These are phyloP conservation scores for Epizoanthus rinbou DNA, from an alignment of 92 coral and sea anemone genomes.

Conservation along the genomic window DNA sequence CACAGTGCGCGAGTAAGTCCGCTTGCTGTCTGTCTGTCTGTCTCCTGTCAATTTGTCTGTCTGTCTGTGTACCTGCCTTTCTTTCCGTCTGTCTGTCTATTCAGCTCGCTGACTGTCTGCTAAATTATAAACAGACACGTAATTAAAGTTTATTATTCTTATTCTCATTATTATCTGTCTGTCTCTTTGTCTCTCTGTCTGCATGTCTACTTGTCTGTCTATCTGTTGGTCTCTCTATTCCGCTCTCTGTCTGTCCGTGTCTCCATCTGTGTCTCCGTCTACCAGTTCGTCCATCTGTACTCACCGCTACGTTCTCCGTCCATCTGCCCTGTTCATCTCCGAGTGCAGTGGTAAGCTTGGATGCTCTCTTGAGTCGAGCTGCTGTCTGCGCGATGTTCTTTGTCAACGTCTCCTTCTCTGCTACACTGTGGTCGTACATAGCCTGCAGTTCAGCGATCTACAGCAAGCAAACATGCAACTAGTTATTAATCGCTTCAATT, in stretches of 20 bases:
- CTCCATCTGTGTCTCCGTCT: not conserved
- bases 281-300: not conserved
- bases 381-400: conserved; percentile 99
- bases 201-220: not conserved
- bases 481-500: not conserved
- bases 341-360: conserved; percentile 93
- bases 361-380: conserved; percentile 94
- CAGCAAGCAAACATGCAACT: not conserved
- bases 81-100: not conserved
- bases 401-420: conserved; percentile 94
- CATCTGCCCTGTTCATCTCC: conserved; percentile 98
- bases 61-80: not conserved
- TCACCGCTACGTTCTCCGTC: conserved; percentile 98
- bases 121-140: too few relatives aligned
- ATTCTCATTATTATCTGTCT: too few relatives aligned
- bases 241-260: not conserved
- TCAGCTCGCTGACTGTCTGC: too few relatives aligned
- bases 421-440: conserved; percentile 91
- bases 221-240: not conserved
- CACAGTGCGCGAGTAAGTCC: too few relatives aligned
- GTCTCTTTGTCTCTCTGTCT: not conserved
- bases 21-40: not conserved
- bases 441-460: conserved; percentile 98
- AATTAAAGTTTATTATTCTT: too few relatives aligned
- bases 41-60: not conserved